Base-by-base conservation (phyloP, 2,888 invertebrate species). In the Drosophila robusta region DNA sequence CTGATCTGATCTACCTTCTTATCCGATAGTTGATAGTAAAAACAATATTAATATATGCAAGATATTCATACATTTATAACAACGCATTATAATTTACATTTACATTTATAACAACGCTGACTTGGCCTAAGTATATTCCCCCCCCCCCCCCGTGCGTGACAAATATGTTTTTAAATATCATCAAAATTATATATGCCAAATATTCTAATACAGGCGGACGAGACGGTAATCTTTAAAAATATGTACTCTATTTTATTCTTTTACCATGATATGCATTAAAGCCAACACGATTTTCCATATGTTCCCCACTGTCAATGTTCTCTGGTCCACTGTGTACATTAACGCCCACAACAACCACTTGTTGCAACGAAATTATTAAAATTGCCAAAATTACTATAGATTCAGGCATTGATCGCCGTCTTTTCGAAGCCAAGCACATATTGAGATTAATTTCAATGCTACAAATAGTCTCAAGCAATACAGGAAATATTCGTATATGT, bases 261-360 rank as follows among this genome's bases (percentile, higher is more conserved):
- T 34, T 18, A 44, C 44, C 44, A 4, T n/a, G n/a, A 24, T 12
- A 24, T 2, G n/a, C n/a, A n/a, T n/a, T n/a, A n/a, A n/a, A n/a
- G n/a, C 11, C n/a, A 11, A 11, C n/a, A 9, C 4, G n/a, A 18
- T 41, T n/a, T 52, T 16, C 29, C 41, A 18, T 41, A 41, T 41
- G 18, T 18, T 39, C 9, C 3, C 9, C 8, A 50, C 50, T 24
- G 14, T 11, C 11, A 3, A 3, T 12, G 18, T 42, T 22, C 12
- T 6, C 6, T 22, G 3, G 3, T 14, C 14, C 7, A 2, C 3
- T 36, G 24, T 6, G 12, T 3, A 42, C 12, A 22, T 22, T 6
- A 16, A n/a, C n/a, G 18, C n/a, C 41, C 34, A 12, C 34, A 12
- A 12, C 34, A 52, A n/a, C 52, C 18, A 52, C 52, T 52, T 52